phyloP scores from a whole-genome alignment of 2,888 invertebrate genomes.

The Ptychoptera contaminata region DNA sequence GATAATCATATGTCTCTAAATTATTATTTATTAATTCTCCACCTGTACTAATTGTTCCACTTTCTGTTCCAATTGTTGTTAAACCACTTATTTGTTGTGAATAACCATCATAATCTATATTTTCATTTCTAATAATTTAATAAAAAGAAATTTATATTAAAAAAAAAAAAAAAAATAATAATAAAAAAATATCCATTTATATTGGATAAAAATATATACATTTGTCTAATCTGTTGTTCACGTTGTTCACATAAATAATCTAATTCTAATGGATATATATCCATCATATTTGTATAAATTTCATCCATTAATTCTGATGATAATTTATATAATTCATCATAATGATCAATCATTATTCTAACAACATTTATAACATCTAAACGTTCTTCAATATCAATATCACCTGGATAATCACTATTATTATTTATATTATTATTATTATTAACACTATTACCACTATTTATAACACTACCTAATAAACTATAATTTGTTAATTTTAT shows the following conservation, averaged over 20 bases:
- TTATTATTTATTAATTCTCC: too few relatives aligned
- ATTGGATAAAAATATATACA: too few relatives aligned
- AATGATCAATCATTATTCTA: slow-evolving; percentile 57
- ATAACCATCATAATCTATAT: too few relatives aligned
- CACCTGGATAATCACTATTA: slow-evolving; percentile 7
- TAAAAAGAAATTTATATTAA: not conserved
- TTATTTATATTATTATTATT: too few relatives aligned
- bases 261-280: slow-evolving; percentile 65
- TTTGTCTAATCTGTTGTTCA: slow-evolving; percentile 13
- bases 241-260: slow-evolving; percentile 40
- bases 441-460: too few relatives aligned
- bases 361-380: slow-evolving; percentile 84
- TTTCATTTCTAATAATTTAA: too few relatives aligned
- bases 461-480: not conserved
- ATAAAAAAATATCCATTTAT: slow-evolving; percentile 1
- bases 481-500: slow-evolving; percentile 36
- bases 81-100: too few relatives aligned
- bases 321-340: slow-evolving; percentile 55
- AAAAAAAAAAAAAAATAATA: not conserved
- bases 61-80: too few relatives aligned
- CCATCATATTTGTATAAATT: slow-evolving; percentile 71
- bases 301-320: slow-evolving; percentile 72
- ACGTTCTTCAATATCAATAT: slow-evolving; percentile 44
- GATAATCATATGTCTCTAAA: too few relatives aligned
- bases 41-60: too few relatives aligned